These are phyloP conservation scores for Acipenser ruthenus DNA, from an alignment of 2,797 vertebrate species.

Conservation along the genomic window DNA sequence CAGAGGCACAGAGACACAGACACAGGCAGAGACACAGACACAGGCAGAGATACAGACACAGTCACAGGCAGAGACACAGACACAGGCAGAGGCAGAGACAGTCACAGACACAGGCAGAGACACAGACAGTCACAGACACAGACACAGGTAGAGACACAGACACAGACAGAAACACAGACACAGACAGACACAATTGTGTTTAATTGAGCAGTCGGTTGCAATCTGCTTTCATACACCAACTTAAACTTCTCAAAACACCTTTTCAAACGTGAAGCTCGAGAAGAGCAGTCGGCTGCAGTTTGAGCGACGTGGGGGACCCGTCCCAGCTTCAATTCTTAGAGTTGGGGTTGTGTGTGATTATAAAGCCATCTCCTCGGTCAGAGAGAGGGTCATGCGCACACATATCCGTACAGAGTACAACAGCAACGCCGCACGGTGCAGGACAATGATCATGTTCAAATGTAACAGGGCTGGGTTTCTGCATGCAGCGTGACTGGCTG, in stretches of 20 bases:
- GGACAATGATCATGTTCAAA: too few relatives aligned
- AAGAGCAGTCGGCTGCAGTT: neutral
- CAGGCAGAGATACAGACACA: neutral
- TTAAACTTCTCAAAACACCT: too few relatives aligned
- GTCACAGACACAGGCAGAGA: too few relatives aligned
- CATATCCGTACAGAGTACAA: neutral
- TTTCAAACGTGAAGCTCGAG: too few relatives aligned
- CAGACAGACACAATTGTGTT: too few relatives aligned
- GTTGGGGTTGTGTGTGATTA: neutral
- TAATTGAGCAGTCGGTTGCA: too few relatives aligned
- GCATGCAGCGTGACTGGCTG: too few relatives aligned
- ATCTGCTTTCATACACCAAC: too few relatives aligned
- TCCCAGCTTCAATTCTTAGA: neutral
- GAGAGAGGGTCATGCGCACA: neutral
- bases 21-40: neutral
- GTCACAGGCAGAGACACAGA: neutral
- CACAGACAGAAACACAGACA: too few relatives aligned
- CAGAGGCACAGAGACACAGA: neutral
- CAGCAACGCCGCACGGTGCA: neutral
- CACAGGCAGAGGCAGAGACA: constrained; percentile 8
- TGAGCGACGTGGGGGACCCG: neutral
- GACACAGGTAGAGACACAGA: too few relatives aligned
- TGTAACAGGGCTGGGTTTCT: too few relatives aligned
- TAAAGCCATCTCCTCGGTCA: neutral
- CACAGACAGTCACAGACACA: too few relatives aligned